Percentiles rank a stretch among this genome's conserved stretches.
phyloP scores from a whole-genome alignment of 2,113 vertebrate genomes.

The Tinamus guttatus region DNA sequence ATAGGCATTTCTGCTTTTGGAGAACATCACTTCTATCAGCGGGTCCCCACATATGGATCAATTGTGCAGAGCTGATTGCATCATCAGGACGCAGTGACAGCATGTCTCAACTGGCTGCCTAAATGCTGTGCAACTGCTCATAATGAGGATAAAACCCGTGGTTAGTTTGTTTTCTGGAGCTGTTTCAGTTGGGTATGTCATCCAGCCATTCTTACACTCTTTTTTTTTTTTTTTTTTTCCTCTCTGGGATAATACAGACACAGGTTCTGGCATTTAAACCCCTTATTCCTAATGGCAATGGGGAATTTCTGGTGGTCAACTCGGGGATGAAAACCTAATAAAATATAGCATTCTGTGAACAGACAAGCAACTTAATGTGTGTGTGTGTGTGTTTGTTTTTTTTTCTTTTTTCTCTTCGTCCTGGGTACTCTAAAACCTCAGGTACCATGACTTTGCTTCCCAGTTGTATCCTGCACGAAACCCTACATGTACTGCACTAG shows the following conservation, averaged over 20 bases:
- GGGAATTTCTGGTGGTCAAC: neutral
- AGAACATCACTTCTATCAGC: conserved; percentile 44
- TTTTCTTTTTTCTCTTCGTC: neutral
- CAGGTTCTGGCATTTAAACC: neutral
- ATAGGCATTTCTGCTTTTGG: conserved; percentile 48
- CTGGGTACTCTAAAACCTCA: accelerated
- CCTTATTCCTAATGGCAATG: neutral
- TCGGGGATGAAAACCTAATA: neutral
- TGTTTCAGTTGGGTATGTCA: neutral
- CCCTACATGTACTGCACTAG: accelerated
- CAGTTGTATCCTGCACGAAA: neutral
- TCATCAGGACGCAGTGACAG: conserved; percentile 30
- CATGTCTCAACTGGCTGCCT: neutral
- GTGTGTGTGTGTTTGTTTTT: no score
- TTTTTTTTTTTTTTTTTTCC: neutral
- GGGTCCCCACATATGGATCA: conserved; percentile 9
- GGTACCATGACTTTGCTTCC: neutral
- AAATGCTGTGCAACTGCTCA: neutral
- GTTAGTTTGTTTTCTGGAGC: conserved; percentile 7
- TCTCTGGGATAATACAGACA: neutral
- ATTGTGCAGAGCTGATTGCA: conserved; percentile 6
- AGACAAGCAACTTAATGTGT: neutral
- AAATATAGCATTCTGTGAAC: neutral
- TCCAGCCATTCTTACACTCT: neutral
- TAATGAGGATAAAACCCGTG: neutral